These are phyloP conservation scores for Campylomormyrus tamandua DNA, from an alignment of 2,113 vertebrate species.

Conservation along the genomic window DNA sequence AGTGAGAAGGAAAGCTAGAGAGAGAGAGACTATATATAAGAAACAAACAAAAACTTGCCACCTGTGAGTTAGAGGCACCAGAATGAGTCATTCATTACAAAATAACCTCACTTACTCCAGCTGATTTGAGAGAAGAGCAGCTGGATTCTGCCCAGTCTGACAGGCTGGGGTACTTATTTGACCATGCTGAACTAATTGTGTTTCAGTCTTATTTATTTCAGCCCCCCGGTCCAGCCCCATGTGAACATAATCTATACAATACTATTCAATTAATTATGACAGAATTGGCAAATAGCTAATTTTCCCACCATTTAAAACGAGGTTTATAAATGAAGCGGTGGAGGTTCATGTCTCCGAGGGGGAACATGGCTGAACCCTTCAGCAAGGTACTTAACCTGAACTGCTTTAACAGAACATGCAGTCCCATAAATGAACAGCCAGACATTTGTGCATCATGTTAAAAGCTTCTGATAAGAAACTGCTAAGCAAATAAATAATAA, in stretches of 20 bases:
- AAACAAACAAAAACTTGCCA: neutral
- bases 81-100: neutral
- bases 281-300: neutral
- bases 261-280: slow-evolving; percentile 9
- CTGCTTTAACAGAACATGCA: neutral
- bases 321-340: neutral
- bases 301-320: neutral
- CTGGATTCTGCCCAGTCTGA: neutral
- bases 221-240: neutral
- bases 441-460: neutral
- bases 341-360: neutral
- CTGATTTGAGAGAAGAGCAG: neutral
- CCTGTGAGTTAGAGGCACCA: neutral
- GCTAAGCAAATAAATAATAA: neutral
- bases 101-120: neutral
- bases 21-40: neutral
- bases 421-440: neutral
- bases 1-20: too few species aligned
- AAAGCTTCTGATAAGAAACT: neutral
- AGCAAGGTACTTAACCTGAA: neutral
- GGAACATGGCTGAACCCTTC: neutral
- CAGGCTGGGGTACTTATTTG: neutral
- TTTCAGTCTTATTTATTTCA: slow-evolving; percentile 7
- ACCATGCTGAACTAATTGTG: neutral
- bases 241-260: neutral